These are phyloP conservation scores for Rostratula benghalensis DNA, from an alignment of 2,113 vertebrate species.

Conservation along the genomic window DNA sequence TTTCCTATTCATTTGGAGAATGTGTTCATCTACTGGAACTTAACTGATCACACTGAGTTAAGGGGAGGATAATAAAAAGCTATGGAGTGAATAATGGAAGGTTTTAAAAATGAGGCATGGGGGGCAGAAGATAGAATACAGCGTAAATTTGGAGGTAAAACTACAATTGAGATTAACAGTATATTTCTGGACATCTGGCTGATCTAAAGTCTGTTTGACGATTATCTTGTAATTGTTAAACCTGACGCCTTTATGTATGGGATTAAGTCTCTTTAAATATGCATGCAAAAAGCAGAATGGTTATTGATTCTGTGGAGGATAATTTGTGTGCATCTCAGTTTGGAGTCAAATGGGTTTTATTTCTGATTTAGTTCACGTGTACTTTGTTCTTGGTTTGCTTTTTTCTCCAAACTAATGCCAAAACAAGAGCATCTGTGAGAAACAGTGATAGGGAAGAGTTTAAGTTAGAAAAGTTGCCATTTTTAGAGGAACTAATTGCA, in stretches of 20 bases:
- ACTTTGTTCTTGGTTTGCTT: not conserved
- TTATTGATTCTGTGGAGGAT: slow-evolving; percentile 6
- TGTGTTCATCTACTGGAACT: slow-evolving; percentile 49
- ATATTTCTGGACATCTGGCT: slow-evolving; percentile 45
- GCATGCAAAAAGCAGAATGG: not conserved
- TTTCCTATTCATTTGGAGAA: slow-evolving; percentile 41
- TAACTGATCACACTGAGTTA: slow-evolving; percentile 58
- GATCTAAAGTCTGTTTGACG: slow-evolving; percentile 5
- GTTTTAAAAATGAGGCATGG: slow-evolving; percentile 48
- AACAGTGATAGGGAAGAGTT: not conserved
- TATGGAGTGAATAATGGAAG: slow-evolving; percentile 58
- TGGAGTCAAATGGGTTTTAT: not conserved
- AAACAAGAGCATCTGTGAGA: not conserved
- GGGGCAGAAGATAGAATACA: slow-evolving; percentile 17
- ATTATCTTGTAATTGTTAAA: slow-evolving; percentile 48
- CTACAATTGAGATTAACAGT: slow-evolving; percentile 30
- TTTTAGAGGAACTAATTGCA: not conserved
- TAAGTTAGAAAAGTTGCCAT: not conserved
- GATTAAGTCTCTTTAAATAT: slow-evolving; percentile 31
- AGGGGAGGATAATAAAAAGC: slow-evolving; percentile 57
- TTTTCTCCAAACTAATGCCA: not conserved
- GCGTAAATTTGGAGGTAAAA: slow-evolving; percentile 1
- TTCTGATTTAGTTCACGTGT: not conserved
- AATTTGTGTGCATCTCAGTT: not conserved
- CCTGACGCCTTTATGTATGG: not conserved